Evolutionary conservation across 2,888 invertebrate species (phyloP), one percentile per base, ranked within the genome.

Genomic region (Stenurella melanura): DNA sequence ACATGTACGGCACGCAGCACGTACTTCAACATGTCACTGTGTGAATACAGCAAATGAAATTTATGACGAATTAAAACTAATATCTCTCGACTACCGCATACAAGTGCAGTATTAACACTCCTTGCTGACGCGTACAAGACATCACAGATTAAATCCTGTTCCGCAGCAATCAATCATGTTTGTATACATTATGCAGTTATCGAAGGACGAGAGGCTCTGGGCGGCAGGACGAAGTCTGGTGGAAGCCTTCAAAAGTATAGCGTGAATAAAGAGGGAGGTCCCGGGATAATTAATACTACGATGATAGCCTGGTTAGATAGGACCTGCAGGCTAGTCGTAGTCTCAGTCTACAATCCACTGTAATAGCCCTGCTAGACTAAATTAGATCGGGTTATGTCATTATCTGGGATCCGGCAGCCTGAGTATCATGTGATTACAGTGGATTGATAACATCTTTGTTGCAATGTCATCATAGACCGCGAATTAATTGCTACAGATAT

Each of bases 311-410:
- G 79, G 79, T 79, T 82, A 81, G 84, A 84, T 83, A 82, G 77
- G 68, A 72, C 79, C 79, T 79, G 61, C 74, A 78, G 78, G 79
- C 73, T 79, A 74, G 63, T 73, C 58, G 73, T 60, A 76, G 71
- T 70, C 74, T 67, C 74, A 76, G 78, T 80, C 79, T 79, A 73
- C 82, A 74, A 79, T 79, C 78, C 77, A 75, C 79, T 77, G 78
- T 82, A 83, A 83, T 84, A 81, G 81, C 80, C 78, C 77, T 75
- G 79, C 80, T 80, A 76, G 83, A 85, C 83, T 86, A 85, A 86
- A 87, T 86, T 86, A 86, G 85, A 86, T 86, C 83, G 84, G 84
- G 84, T 86, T 85, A 86, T 85, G 85, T 86, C 84, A 86, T 86
- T 86, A 86, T 87, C 85, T 83, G 75, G 81, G 80, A 85, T 84